Evolutionary conservation across 2,797 vertebrate genomes (phyloP), one percentile per base, ranked within the genome.

Genomic region (Lutjanus campechanus): DNA sequence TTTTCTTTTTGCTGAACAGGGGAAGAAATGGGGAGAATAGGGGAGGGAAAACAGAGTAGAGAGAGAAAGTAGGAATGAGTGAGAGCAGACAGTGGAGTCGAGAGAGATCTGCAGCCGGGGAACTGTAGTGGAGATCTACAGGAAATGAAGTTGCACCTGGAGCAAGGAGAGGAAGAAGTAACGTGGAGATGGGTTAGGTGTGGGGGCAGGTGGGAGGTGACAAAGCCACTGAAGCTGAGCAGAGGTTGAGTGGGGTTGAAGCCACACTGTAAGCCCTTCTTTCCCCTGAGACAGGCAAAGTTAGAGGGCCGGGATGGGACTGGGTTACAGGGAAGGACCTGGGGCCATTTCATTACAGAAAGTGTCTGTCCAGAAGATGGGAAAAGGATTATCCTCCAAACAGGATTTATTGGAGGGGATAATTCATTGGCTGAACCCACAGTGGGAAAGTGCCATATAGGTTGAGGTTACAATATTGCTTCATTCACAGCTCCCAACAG

Each of bases 351-450:
- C 94, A 96, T 96, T 96, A 96, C 94, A 89, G 94, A 96, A 95
- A 96, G 95, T 96, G 95, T 96, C 95, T 94, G 94, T 95, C 94
- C 94, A 93, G 92, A 94, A 95, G 95, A 96, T 95, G 95, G 95
- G 93, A 95, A 96, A 95, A 91, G 94, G 95, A 95, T 96, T 96
- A 96, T 96, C 95, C 95, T 89, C 91, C 94, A 95, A 96, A 96
- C 93, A 95, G 95, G 95, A 96, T 96, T 96, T 96, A 95, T 95
- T 95, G 92, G 92, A 96, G 94, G 93, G 95, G 94, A 95, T 95
- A 94, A 96, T 95, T 96, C 93, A 93, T 95, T 93, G 94, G 95
- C 93, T 94, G 93, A 95, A 95, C 93, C 92, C 93, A 92, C 93
- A 94, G 92, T 94, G 92, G 94, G 90, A 92, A 95, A 94, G 93